A percentile compares a stretch with the other conserved stretches of the same genome.
phyloP scores from a whole-genome alignment of 2,113 vertebrate genomes.

The Tricholaema leucomelas region DNA sequence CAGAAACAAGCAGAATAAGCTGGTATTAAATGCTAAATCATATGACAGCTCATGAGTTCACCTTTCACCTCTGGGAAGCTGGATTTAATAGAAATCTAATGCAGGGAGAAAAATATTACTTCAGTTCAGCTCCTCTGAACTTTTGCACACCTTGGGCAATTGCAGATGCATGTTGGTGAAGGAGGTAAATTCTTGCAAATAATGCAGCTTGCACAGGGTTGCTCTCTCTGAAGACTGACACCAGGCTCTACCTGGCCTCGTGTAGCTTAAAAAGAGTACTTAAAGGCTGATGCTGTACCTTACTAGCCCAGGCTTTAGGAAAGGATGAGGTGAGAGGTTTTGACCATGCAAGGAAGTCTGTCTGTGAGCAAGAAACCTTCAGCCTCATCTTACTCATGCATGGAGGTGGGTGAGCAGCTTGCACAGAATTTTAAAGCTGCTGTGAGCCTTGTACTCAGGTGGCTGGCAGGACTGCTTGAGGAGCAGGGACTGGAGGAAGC shows the following conservation, averaged over 20 bases:
- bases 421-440: neutral
- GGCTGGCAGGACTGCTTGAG: neutral
- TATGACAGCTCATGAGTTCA: constrained; percentile 34
- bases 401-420: rapidly evolving
- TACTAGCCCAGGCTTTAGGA: neutral
- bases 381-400: neutral
- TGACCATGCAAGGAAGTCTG: neutral
- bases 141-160: neutral
- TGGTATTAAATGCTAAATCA: constrained; percentile 64
- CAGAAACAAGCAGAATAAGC: constrained; percentile 45
- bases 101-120: neutral
- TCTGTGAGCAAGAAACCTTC: neutral
- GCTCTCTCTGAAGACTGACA: neutral
- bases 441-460: neutral
- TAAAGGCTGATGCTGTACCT: neutral
- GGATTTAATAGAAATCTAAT: constrained; percentile 49
- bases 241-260: neutral
- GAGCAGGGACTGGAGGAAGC: neutral
- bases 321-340: neutral
- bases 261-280: neutral
- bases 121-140: neutral
- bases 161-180: neutral
- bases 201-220: neutral
- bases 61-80: constrained; percentile 51
- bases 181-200: neutral